Evolutionary conservation across 1,140 invertebrate genomes (phyloP), one percentile per base, ranked within the genome.

Genomic region (Ceratina calcarata): DNA sequence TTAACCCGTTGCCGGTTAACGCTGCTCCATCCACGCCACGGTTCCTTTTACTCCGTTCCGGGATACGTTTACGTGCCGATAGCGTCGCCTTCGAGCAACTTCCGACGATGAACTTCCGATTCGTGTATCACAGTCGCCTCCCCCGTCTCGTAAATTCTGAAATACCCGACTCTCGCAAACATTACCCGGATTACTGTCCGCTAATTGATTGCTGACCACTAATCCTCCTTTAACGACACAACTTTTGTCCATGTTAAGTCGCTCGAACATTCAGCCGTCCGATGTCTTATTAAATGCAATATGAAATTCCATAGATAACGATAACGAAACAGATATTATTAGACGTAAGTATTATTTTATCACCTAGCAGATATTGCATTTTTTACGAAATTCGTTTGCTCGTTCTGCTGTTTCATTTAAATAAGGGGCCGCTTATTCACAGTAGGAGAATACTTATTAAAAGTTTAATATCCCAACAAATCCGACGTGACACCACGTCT

Each of bases 231-330:
- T 13, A 45, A 66, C 15, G 37, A 45, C 37, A 10, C 37, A 45
- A 45, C 37, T 45, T 45, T 45, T 6, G 37, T 10, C 8, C 6
- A 10, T 45, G 37, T 10, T 10, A 45, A 45, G 37, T 45, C 37
- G 8, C 37, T 3, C 10, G 37, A 45, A 45, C 37, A 45, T 8
- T 45, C 8, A 6, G 6, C 8, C 6, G 37, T 10, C 37, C 8
- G 6, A 45, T 10, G 6, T 45, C 37, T 45, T 45, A 45, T 45
- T 45, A 45, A 57, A 27, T 67, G 79, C 78, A 84, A 78, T 87
- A n/a, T 32, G 55, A 68, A 83, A 86, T 83, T 32, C n/a, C n/a
- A n/a, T n/a, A 82, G 77, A 86, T 4, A 32, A 32, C 27, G 27
- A 32, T 4, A n/a, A n/a, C n/a, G n/a, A n/a, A n/a, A n/a, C n/a